A percentile compares a stretch with the other conserved stretches of the same genome.
Conservation (phyloP, 2,113 vertebrate species). For the Tetraodon nigroviridis region DNA sequence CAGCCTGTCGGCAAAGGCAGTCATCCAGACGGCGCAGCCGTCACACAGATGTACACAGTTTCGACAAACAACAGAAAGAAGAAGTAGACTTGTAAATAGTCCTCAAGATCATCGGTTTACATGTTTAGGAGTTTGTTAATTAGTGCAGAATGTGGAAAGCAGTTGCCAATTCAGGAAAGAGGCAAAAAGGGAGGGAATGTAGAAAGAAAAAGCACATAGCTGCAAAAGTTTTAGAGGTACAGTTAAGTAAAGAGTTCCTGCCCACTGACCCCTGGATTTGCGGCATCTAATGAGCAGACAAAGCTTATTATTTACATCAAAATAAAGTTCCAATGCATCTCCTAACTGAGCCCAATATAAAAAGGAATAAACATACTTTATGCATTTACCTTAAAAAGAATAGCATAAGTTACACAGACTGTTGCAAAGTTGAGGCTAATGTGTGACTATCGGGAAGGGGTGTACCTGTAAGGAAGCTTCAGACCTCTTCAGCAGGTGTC, state of each 20-base stretch:
- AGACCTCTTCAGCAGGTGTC: constrained; percentile 26
- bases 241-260: constrained; percentile 68
- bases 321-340: neutral
- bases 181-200: constrained; percentile 22
- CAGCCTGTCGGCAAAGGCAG: constrained; percentile 4
- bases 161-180: constrained; percentile 80
- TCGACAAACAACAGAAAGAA: constrained; percentile 23
- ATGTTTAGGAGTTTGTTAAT: constrained; percentile 84
- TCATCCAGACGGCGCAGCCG: neutral
- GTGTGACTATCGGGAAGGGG: constrained; percentile 4
- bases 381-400: too few relatives aligned
- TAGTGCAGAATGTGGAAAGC: constrained; percentile 86
- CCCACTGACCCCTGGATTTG: constrained; percentile 64
- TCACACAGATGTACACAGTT: constrained; percentile 3
- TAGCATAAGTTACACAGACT: neutral
- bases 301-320: neutral
- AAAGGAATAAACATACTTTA: neutral
- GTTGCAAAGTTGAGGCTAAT: neutral
- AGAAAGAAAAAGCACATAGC: constrained; percentile 68
- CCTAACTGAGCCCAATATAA: neutral
- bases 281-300: constrained; percentile 25
- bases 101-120: constrained; percentile 81
- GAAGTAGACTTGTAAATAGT: constrained; percentile 51
- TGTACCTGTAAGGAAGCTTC: constrained; percentile 1
- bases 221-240: constrained; percentile 65